A percentile compares a stretch with the other conserved stretches of the same genome.
These are phyloP conservation scores for Chaetogeoica ovagalla DNA, from an alignment of 2,888 invertebrate genomes.

Conservation along the genomic window DNA sequence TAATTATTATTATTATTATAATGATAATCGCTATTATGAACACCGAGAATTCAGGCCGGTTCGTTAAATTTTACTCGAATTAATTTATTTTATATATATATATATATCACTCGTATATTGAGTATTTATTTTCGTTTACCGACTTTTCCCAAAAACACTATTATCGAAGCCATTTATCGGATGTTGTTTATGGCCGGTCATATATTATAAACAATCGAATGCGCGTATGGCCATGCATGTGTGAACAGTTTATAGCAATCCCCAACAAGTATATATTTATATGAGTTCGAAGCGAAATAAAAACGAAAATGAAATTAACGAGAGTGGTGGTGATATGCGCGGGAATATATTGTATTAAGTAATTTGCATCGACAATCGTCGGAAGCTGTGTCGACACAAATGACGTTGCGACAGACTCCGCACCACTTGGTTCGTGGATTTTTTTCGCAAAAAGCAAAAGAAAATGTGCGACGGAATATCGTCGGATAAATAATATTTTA, in stretches of 20 bases:
- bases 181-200: slow-evolving; percentile 42
- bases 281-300: not conserved
- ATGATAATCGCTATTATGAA: not conserved
- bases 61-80: slow-evolving; percentile 35
- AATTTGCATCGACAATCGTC: too few species aligned
- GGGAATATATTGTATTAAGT: too few species aligned
- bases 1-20: too few species aligned
- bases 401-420: too few species aligned
- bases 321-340: too few species aligned
- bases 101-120: too few species aligned
- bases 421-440: too few species aligned
- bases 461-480: too few species aligned
- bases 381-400: too few species aligned
- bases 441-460: too few species aligned
- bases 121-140: slow-evolving; percentile 1
- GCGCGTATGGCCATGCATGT: slow-evolving; percentile 27
- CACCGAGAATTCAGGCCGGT: slow-evolving; percentile 19
- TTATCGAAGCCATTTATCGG: slow-evolving; percentile 42
- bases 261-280: not conserved
- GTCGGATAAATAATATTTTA: too few species aligned
- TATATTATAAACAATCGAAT: slow-evolving; percentile 49
- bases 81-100: slow-evolving; percentile 29
- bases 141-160: slow-evolving; percentile 34
- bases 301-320: not conserved
- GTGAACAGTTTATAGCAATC: not conserved